Base-by-base conservation (phyloP, 37 sponge, comb jelly and placozoan genomes). In the Aphrocallistes beatrix region DNA sequence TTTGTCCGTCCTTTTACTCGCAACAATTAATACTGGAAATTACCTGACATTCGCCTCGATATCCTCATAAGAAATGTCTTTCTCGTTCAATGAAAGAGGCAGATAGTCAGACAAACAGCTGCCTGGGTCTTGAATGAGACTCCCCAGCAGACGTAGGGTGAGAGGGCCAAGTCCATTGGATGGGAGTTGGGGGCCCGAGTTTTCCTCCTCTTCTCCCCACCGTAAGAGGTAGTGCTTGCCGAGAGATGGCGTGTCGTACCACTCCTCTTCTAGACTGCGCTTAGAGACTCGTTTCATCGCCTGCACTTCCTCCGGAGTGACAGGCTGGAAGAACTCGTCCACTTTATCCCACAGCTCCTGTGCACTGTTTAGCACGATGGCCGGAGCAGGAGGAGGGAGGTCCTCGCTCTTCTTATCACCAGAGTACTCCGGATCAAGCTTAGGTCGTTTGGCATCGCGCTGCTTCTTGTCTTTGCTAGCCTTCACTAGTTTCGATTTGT, bases 151-250 rank as follows among this genome's bases (percentile, higher is more conserved):
- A 8, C 75, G 10, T 30, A 60, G 75, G 3, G 75, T 60, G 32
- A 60, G 75, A 60, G 75, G 75, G 6, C 75, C 75, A 13, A 60
- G n/a, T 30, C 75, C 75, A 30, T 60, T 19, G n/a, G 75, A 25
- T 30, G 25, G 75, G 34, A 60, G 17, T 8, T 19, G 75, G 34
- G 75, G 75, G 3, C 28, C 25, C 28, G 75, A 30, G 34, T 30
- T 60, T 30, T 60, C 75, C 34, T 60, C 75, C 34, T 60, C 75
- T 13, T 60, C 75, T 3, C 75, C 75, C 75, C 75, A 60, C 28
- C 75, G 75, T 6, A 60, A 30, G 75, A 60, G n/a, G 75, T 60
- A 60, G 75, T 60, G 75, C 75, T 13, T 60, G 17, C 75, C 75
- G 6, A 60, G 75, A 13, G 75, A 30, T 6, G 34, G 75, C 17